phyloP scores from a whole-genome alignment of 1,140 invertebrate genomes.

The Brachionus rotundiformis region DNA sequence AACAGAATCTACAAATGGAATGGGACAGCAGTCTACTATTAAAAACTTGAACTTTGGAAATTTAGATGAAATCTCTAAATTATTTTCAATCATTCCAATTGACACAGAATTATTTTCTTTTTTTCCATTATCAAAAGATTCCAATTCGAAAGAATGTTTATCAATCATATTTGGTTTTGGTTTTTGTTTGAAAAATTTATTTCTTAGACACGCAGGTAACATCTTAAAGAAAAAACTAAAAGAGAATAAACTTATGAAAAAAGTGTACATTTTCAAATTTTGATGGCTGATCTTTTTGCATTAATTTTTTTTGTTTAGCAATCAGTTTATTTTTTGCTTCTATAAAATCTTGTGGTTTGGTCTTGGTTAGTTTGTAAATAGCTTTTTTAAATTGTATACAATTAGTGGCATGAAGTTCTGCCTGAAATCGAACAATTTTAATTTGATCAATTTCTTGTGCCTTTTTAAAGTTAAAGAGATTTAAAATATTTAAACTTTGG shows the following conservation, averaged over 20 bases:
- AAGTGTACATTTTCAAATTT: neutral
- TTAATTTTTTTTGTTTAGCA: neutral
- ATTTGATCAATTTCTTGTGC: slow-evolving; percentile 43
- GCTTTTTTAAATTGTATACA: slow-evolving; percentile 13
- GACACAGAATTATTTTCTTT: too few species aligned
- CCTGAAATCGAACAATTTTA: slow-evolving; percentile 29
- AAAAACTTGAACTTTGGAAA: neutral
- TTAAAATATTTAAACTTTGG: neutral
- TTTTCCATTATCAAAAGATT: too few species aligned
- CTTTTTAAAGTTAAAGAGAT: neutral
- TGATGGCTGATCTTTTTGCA: neutral
- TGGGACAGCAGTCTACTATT: slow-evolving; percentile 2
- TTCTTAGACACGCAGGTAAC: too few species aligned
- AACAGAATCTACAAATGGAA: slow-evolving; percentile 44
- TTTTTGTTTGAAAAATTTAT: neutral
- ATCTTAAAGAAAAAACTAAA: too few species aligned
- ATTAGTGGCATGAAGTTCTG: slow-evolving; percentile 24
- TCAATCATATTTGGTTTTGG: too few species aligned
- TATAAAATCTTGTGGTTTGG: slow-evolving; percentile 10
- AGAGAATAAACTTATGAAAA: neutral
- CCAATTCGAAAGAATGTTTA: too few species aligned
- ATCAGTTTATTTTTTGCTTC: slow-evolving; percentile 9
- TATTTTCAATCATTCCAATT: too few species aligned
- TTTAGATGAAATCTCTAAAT: too few species aligned
- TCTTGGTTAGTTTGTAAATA: slow-evolving; percentile 18